Evolutionary conservation across 2,113 vertebrate species (phyloP).

Genomic region (Oryzias curvinotus): DNA sequence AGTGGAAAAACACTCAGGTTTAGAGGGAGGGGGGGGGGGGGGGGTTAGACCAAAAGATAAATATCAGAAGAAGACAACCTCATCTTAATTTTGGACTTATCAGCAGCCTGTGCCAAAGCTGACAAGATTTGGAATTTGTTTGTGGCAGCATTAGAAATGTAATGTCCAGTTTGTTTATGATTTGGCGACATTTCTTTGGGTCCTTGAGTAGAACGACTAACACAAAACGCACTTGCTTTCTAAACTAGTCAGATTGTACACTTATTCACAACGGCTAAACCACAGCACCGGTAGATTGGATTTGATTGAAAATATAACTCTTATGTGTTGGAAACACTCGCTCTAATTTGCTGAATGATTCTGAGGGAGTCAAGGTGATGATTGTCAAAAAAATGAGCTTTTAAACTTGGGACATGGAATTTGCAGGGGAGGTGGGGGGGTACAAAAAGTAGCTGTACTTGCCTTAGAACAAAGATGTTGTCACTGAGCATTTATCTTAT

Average conservation of each 20-base stretch:
- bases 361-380: background rate
- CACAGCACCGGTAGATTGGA: conserved; percentile 52
- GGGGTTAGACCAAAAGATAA: conserved; percentile 13
- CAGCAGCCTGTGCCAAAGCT: conserved; percentile 70
- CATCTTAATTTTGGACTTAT: conserved; percentile 28
- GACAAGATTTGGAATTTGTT: conserved; percentile 53
- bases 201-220: conserved; percentile 45
- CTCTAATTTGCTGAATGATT: conserved; percentile 1
- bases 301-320: conserved; percentile 13
- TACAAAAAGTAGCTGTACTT: conserved; percentile 66
- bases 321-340: conserved; percentile 27
- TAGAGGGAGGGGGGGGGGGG: conserved; percentile 11
- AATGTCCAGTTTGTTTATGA: conserved; percentile 54
- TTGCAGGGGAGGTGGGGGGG: background rate
- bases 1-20: conserved; percentile 63
- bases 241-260: conserved; percentile 53
- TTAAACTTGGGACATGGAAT: conserved; percentile 1
- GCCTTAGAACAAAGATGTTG: conserved; percentile 75
- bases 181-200: conserved; percentile 53
- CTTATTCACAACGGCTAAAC: conserved; percentile 41
- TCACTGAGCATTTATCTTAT: conserved; percentile 76
- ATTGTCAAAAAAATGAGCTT: conserved; percentile 43
- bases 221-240: conserved; percentile 70
- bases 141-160: conserved; percentile 45
- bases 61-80: conserved; percentile 34